Base-by-base conservation (phyloP, 92 coral and sea anemone genomes). In the Epizoanthus fatuus region DNA sequence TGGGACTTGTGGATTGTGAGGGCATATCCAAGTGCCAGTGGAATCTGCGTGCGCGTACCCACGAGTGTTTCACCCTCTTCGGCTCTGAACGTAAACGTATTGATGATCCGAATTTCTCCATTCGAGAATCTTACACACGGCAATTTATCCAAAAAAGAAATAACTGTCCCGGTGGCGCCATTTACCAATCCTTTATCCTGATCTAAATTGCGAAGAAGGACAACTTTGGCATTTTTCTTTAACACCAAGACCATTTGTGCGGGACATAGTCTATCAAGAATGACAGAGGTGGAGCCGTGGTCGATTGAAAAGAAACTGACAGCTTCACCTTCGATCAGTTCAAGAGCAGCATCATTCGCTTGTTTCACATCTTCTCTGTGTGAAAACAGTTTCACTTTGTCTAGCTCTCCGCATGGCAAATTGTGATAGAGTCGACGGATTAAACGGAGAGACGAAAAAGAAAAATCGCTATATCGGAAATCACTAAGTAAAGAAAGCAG, bases 1-100 rank as follows among this genome's bases (percentile, higher is more conserved):
- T 86, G 90, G 52, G 84, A 64, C 57, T 86, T 86, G 65, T 86
- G 90, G 45, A 86, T 78, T 14, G 90, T 86, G 58, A 86, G 15
- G 12, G 75, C 84, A 60, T 76, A 86, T 19, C 65, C 89, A 62
- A 74, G 84, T 35, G 77, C 84, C 20, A 86, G 68, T 4, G 85
- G 90, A n/a, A 86, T 35, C 42, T 86, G 90, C 22, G 55, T 86
- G 17, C 90, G 40, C 4, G 84, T 86, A 14, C 60, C 88, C 0
- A 49, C 14, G 10, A 77, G 78, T 49, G 1, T 16, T 13, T 63
- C 83, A 17, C 51, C 52, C 17, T 59, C 73, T 49, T 84, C 83
- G 5, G 44, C 74, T 16, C 59, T 37, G 49, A 84, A 74, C 63
- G 47, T 16, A 15, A 16, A 44, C 49, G 57, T 71, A 6, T 84